Base-by-base conservation (phyloP, 2,113 vertebrate species). In the Cebus imitator region DNA sequence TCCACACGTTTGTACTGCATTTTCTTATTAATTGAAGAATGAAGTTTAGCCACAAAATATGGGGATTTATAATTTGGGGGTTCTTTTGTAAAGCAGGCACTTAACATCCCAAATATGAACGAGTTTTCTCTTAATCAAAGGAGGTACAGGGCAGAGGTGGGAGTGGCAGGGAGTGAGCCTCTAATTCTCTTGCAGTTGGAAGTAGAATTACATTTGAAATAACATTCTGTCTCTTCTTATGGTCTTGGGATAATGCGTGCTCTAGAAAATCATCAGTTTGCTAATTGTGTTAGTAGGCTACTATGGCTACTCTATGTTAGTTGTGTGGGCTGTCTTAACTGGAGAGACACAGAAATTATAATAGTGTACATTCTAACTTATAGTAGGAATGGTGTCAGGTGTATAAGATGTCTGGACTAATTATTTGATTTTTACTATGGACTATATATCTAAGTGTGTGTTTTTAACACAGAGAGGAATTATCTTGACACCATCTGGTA, bases 401-500 rank as follows among this genome's bases (percentile, higher is more conserved):
- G 40, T 84, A 30, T 80, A 25, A 32, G 52, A 57, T 82, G 85
- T 32, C 87, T 85, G 84, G 87, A 76, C 84, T n/a, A 95, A 94
- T 96, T 89, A 94, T 91, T 80, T 95, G 52, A 66, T 93, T 97
- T 96, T 94, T 11, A 32, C 58, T 79, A 58, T 80, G 79, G 79
- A 97, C 96, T 97, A 8, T 97, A 8, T 97, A 80, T 96, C 96
- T 90, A 96, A 98, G 96, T 93, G 58, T 91, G 94, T 97, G 87
- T 96, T 97, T 96, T 87, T 88, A 98, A 94, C 95, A 95, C 95
- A 78, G 58, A 97, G 97, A 97, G 72, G 80, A 97, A 98, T 98
- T 97, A 98, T 97, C 97, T 93, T 98, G 98, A 98, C 97, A 98
- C 98, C 98, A 98, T 98, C 98, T 99, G 99, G 98, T 97, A 98